Evolutionary conservation across 1,140 invertebrate genomes (phyloP).

Genomic region (Pissodes strobi): DNA sequence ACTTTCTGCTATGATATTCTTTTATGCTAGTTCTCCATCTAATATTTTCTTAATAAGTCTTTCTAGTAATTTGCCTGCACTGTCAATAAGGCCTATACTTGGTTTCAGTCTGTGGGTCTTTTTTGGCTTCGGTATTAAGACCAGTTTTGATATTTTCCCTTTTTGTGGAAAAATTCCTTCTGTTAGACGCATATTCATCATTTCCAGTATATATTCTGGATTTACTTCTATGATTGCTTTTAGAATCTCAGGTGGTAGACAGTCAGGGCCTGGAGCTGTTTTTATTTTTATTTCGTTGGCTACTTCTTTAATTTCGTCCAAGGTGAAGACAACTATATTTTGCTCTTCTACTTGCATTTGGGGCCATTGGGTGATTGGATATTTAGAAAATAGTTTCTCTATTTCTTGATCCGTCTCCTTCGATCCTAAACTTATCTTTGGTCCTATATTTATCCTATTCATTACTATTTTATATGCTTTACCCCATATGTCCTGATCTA

Average conservation of each 20-base stretch:
- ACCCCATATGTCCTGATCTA: constrained; percentile 26
- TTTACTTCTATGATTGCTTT: neutral
- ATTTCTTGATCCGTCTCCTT: neutral
- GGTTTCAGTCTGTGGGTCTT: neutral
- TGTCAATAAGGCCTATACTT: constrained; percentile 33
- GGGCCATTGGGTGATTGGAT: neutral
- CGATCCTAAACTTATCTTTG: neutral
- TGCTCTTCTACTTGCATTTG: neutral
- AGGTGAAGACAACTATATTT: neutral
- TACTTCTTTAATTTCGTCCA: constrained; percentile 24
- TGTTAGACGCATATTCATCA: no score
- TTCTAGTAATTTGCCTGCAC: constrained; percentile 40
- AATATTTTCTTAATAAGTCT: constrained; percentile 32
- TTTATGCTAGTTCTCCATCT: constrained; percentile 11
- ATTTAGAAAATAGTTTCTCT: neutral
- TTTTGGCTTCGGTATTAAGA: constrained; percentile 19
- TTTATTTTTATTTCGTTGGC: constrained; percentile 16
- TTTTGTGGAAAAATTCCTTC: constrained; percentile 15
- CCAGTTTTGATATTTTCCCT: constrained; percentile 34
- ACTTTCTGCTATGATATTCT: constrained; percentile 23
- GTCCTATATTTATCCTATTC: neutral
- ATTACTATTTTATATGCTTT: constrained; percentile 29
- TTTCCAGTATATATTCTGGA: constrained; percentile 12
- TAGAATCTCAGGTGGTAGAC: constrained; percentile 22
- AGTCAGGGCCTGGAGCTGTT: constrained; percentile 35